Evolutionary conservation across 2,113 vertebrate genomes (phyloP).

Genomic region (Sylvietta virens): DNA sequence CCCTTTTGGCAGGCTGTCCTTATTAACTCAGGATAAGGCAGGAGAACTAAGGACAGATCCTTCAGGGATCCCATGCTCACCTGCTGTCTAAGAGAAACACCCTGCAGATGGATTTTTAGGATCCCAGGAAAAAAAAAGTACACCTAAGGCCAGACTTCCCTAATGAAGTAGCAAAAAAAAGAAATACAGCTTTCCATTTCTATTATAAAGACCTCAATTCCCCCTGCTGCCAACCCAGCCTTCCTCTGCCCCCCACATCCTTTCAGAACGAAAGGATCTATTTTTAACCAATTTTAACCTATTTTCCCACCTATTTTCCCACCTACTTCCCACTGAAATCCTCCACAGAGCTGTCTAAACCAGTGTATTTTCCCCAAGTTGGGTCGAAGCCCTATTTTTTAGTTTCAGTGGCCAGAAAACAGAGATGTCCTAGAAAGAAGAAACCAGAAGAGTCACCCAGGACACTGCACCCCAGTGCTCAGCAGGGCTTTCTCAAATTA

Average conservation of each 20-base stretch:
- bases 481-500: background rate
- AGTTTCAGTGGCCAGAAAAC: background rate
- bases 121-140: no score
- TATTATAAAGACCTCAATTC: background rate
- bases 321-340: background rate
- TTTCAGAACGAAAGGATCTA: background rate
- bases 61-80: background rate
- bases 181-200: background rate
- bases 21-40: background rate
- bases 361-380: background rate
- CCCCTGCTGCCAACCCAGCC: background rate
- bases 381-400: rapidly evolving
- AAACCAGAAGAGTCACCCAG: background rate
- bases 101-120: background rate
- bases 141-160: background rate
- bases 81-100: background rate
- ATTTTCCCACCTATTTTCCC: background rate
- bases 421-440: background rate
- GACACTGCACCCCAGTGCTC: background rate
- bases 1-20: background rate
- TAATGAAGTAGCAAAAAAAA: background rate
- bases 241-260: background rate
- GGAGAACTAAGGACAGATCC: background rate
- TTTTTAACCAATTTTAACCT: background rate
- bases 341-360: background rate